Evolutionary conservation across 2,888 invertebrate species (phyloP), one percentile per base, ranked within the genome.

Genomic region (Drosophila limbata): DNA sequence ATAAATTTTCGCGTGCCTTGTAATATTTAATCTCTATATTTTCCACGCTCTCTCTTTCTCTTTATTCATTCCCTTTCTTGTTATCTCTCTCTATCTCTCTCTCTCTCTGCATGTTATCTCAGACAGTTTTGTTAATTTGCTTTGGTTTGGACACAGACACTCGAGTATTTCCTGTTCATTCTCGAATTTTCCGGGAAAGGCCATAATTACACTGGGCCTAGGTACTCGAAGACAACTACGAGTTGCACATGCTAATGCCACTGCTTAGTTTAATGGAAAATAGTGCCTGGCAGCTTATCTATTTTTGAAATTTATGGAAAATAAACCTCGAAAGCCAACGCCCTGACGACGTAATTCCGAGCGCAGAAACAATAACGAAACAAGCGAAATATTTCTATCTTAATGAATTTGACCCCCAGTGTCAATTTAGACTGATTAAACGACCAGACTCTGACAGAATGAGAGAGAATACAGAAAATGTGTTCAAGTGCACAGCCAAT

Each of bases 371-470:
- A 84, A 82, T 76, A 80, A 74, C 74, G 77, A 78, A 77, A 77
- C 65, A 78, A 74, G 80, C 77, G 70, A 76, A 78, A 81, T 77
- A 74, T 79, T 80, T 84, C 86, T 73, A 84, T 82, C 78, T 91
- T 81, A 90, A 91, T 91, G 91, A 91, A 91, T 91, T 84, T 91
- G 91, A 91, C 91, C 91, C 88, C 91, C 84, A 90, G 89, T 90
- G 91, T 90, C 91, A 91, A 91, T 91, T 90, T 90, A 91, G 91
- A 87, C 91, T 91, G 91, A 91, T 91, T 91, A 91, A 91, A 88
- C 68, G 70, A 59, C 68, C 87, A 88, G 89, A 81, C 84, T 61
- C 63, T 19, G 45, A 35, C 17, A 55, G 45, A 28, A 31, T 51
- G 40, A 51, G 13, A 40, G 42, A 52, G 67, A 52, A 45, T 21